phyloP scores from a whole-genome alignment of 2,113 vertebrate species.

The Thymallus thymallus region DNA sequence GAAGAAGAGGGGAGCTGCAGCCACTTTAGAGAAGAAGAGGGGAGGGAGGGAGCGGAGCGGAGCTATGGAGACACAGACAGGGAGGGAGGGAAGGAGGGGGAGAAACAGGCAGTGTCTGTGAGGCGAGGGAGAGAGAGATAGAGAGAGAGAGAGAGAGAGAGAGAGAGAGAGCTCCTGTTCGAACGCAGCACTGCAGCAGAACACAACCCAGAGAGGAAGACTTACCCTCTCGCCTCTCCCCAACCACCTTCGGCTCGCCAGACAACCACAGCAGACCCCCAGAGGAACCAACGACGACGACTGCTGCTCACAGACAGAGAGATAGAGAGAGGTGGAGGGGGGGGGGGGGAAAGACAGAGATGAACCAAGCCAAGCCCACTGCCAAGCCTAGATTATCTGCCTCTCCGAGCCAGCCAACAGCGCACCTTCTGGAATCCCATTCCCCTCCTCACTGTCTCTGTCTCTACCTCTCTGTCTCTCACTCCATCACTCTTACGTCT shows the following conservation, averaged over 20 bases:
- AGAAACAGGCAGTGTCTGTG: not conserved
- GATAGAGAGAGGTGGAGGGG: no score
- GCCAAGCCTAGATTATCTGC: conserved; percentile 7
- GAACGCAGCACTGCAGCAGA: conserved; percentile 13
- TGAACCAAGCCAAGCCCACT: conserved; percentile 6
- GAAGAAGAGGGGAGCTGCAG: conserved; percentile 13
- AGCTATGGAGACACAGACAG: conserved; percentile 4
- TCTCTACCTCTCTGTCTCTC: conserved; percentile 23
- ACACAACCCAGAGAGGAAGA: conserved; percentile 11
- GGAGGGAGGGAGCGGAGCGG: not conserved
- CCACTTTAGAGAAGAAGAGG: conserved; percentile 9
- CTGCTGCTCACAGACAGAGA: not conserved
- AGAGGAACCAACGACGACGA: not conserved
- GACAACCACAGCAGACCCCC: not conserved
- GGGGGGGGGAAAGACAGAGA: not conserved
- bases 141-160: not conserved
- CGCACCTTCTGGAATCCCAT: conserved; percentile 5
- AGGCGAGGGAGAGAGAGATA: not conserved
- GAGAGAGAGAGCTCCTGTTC: conserved; percentile 1
- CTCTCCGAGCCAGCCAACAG: conserved; percentile 1
- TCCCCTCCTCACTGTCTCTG: not conserved
- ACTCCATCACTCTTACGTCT: conserved; percentile 19
- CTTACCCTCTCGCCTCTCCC: conserved; percentile 4
- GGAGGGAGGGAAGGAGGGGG: not conserved
- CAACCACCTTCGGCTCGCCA: not conserved